phyloP scores from a whole-genome alignment of 2,113 vertebrate genomes.

The Gadus macrocephalus region DNA sequence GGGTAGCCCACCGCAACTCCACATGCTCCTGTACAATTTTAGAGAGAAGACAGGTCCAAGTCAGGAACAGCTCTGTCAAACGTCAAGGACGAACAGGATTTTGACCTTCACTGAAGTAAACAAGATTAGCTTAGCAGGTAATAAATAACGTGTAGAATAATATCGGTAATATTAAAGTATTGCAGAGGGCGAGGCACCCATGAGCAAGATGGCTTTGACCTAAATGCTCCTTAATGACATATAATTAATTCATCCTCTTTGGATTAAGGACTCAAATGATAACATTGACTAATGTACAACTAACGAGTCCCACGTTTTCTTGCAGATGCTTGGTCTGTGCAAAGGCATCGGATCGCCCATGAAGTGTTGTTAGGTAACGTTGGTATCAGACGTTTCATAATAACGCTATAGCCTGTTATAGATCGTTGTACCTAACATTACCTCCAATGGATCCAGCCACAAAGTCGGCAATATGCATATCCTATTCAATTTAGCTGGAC shows the following conservation, averaged over 20 bases:
- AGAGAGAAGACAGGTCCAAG: constrained; percentile 10
- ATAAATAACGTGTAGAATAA: too few species aligned
- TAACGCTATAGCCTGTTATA: background rate
- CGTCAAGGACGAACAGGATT: too few species aligned
- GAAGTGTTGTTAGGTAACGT: constrained; percentile 70
- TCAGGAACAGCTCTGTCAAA: too few species aligned
- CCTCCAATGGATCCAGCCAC: constrained; percentile 92
- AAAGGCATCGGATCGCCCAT: constrained; percentile 97
- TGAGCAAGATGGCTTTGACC: too few species aligned
- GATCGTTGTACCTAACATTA: constrained; percentile 52
- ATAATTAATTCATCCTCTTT: too few species aligned
- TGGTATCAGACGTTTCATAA: background rate
- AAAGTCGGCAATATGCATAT: constrained; percentile 84
- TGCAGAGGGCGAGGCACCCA: too few species aligned
- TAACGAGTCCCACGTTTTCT: constrained; percentile 19
- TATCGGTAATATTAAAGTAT: too few species aligned
- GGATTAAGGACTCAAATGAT: too few species aligned
- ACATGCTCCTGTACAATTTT: constrained; percentile 52
- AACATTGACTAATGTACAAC: background rate
- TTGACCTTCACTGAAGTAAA: too few species aligned
- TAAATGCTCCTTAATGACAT: too few species aligned
- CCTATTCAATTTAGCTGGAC: background rate
- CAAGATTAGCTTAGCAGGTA: too few species aligned
- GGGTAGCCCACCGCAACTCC: constrained; percentile 65
- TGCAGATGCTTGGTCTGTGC: constrained; percentile 86